These are phyloP conservation scores for Hyaena hyaena DNA, from an alignment of 2,113 vertebrate species.

Conservation along the genomic window DNA sequence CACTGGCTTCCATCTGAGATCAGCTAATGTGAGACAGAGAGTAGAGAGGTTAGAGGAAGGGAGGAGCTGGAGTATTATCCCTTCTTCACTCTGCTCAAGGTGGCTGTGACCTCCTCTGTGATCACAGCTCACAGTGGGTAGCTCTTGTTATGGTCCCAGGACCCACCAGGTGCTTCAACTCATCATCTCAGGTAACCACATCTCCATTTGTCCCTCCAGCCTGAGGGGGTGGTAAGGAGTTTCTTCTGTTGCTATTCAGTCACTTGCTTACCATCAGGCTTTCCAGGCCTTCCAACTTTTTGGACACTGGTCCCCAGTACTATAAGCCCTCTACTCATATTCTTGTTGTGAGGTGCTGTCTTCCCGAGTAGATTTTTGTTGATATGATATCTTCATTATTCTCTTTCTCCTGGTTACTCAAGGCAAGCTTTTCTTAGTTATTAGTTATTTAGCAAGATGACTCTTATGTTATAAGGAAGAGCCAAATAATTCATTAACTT, in stretches of 20 bases:
- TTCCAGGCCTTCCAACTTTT: not conserved
- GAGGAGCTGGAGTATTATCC: not conserved
- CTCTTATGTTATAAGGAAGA: slow-evolving; percentile 48
- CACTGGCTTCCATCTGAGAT: not conserved
- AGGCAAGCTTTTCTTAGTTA: not conserved
- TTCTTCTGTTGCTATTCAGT: not conserved
- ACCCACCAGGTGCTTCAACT: not conserved
- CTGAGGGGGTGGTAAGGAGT: not conserved
- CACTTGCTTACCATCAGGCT: not conserved
- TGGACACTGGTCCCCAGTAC: not conserved
- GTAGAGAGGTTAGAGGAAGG: not conserved
- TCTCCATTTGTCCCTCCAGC: not conserved
- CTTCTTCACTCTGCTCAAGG: not conserved
- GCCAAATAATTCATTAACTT: slow-evolving; percentile 68
- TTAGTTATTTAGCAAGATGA: not conserved
- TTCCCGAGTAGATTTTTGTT: not conserved
- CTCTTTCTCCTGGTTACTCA: not conserved
- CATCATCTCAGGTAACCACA: not conserved
- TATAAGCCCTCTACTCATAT: not conserved
- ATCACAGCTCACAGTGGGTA: not conserved
- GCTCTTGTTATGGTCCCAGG: not conserved
- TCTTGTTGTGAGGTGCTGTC: not conserved
- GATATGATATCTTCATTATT: not conserved
- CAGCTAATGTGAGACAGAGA: not conserved
- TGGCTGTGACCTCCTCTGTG: not conserved